Conservation (phyloP, 2,113 vertebrate genomes). For the Oryzias javanicus region DNA sequence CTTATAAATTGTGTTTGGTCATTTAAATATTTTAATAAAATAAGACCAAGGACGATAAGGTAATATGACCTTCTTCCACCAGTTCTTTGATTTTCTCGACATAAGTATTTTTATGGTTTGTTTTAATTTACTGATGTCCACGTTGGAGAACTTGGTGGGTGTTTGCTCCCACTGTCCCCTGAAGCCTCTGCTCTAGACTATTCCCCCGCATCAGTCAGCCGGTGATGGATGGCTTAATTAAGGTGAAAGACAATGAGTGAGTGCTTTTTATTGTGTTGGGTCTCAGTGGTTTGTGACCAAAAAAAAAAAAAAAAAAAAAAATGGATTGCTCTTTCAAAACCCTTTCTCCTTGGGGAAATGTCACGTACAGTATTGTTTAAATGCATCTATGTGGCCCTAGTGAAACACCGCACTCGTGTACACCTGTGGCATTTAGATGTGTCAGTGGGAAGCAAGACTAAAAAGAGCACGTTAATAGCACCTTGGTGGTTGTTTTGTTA, state of each 20-base stretch:
- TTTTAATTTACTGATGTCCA: slow-evolving; percentile 54
- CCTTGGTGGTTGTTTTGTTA: not conserved
- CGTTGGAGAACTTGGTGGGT: slow-evolving; percentile 36
- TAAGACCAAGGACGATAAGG: too few relatives aligned
- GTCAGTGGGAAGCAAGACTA: slow-evolving; percentile 2
- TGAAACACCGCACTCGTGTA: slow-evolving; percentile 16
- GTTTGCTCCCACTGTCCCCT: slow-evolving; percentile 48
- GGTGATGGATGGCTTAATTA: slow-evolving; percentile 80
- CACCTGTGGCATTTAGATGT: slow-evolving; percentile 24
- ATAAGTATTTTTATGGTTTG: slow-evolving; percentile 3
- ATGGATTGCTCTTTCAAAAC: slow-evolving; percentile 71
- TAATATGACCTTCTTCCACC: too few relatives aligned
- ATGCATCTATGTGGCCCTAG: slow-evolving; percentile 40
- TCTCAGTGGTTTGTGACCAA: slow-evolving; percentile 67
- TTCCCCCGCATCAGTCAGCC: slow-evolving; percentile 62
- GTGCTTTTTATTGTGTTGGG: slow-evolving; percentile 76
- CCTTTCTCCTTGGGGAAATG: slow-evolving; percentile 68
- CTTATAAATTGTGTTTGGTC: too few relatives aligned
- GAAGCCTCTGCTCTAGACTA: slow-evolving; percentile 46
- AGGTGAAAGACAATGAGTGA: slow-evolving; percentile 77
- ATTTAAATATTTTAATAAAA: too few relatives aligned
- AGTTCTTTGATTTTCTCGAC: not conserved
- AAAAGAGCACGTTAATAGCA: not conserved
- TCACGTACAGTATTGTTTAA: slow-evolving; percentile 55
- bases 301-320: slow-evolving; percentile 56